phyloP scores from a whole-genome alignment of 2,888 invertebrate species.

The Thyatira batis region DNA sequence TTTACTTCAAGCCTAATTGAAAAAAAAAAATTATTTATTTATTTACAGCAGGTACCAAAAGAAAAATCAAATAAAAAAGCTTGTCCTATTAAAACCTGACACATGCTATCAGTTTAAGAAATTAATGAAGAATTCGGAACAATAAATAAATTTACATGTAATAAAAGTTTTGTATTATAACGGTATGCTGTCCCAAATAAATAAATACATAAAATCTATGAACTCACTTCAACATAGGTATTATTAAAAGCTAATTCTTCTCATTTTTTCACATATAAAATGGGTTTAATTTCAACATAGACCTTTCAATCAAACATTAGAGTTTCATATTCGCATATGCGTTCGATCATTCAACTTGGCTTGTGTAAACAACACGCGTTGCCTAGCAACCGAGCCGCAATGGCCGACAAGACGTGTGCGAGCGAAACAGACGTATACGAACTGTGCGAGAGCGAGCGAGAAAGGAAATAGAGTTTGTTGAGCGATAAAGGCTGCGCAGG shows the following conservation, averaged over 20 bases:
- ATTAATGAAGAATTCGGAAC: too few relatives aligned
- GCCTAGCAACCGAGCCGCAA: slow-evolving; percentile 42
- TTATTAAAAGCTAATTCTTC: too few relatives aligned
- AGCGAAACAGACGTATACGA: slow-evolving; percentile 18
- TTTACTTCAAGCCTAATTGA: too few relatives aligned
- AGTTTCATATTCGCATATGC: slow-evolving; percentile 33
- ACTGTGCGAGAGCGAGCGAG: slow-evolving; percentile 25
- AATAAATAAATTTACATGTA: too few relatives aligned
- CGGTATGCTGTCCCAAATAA: too few relatives aligned
- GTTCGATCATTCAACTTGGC: slow-evolving; percentile 43
- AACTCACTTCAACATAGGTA: background rate
- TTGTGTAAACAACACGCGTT: slow-evolving; percentile 48
- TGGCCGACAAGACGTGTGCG: slow-evolving; percentile 15
- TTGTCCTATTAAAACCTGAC: too few relatives aligned
- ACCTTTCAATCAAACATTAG: slow-evolving; percentile 12
- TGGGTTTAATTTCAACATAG: background rate
- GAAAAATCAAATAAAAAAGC: too few relatives aligned
- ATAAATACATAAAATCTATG: too few relatives aligned
- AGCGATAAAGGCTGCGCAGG: slow-evolving; percentile 65
- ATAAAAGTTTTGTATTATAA: too few relatives aligned
- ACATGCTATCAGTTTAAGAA: too few relatives aligned
- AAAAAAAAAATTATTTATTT: background rate
- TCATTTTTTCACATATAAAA: background rate
- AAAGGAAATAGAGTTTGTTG: slow-evolving; percentile 42
- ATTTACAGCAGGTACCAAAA: too few relatives aligned